Evolutionary conservation across 2,888 invertebrate genomes (phyloP).

Genomic region (Spodoptera littoralis): DNA sequence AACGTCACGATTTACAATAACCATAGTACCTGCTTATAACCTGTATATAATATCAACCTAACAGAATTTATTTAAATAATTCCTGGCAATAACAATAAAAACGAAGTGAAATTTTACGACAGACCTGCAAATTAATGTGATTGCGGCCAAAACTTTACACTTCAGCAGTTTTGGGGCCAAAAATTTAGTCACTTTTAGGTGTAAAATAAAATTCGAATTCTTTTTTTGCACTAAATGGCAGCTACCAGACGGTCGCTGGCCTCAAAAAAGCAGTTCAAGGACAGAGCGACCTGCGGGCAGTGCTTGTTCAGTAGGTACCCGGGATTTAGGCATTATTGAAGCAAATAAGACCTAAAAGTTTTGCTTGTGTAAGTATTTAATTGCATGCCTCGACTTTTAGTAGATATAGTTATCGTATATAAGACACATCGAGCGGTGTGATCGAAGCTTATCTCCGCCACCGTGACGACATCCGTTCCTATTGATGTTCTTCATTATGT

Average conservation of each 20-base stretch:
- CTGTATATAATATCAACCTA: too few relatives aligned
- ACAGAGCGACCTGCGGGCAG: conserved; percentile 37
- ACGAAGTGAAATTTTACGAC: conserved; percentile 9
- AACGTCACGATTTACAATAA: too few relatives aligned
- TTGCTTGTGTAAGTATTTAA: background rate
- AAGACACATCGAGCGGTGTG: conserved; percentile 15
- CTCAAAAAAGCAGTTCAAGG: conserved; percentile 59
- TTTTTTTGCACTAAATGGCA: conserved; percentile 32
- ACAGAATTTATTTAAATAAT: background rate
- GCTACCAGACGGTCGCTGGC: conserved; percentile 58
- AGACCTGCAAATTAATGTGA: conserved; percentile 12
- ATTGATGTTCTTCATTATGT: conserved; percentile 29
- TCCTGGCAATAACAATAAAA: background rate
- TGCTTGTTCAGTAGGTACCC: conserved; percentile 13
- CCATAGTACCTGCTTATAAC: too few relatives aligned
- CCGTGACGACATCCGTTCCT: conserved; percentile 35
- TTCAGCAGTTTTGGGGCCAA: conserved; percentile 14
- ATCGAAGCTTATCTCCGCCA: conserved; percentile 45
- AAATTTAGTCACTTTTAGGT: conserved; percentile 33
- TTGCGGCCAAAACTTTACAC: conserved; percentile 25
- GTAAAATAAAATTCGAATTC: conserved; percentile 42
- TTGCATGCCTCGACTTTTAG: too few relatives aligned
- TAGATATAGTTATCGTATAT: background rate
- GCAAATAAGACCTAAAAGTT: conserved; percentile 12
- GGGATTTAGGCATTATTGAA: conserved; percentile 26